These are phyloP conservation scores for Chelon auratus DNA, from an alignment of 2,797 vertebrate species.

Conservation along the genomic window DNA sequence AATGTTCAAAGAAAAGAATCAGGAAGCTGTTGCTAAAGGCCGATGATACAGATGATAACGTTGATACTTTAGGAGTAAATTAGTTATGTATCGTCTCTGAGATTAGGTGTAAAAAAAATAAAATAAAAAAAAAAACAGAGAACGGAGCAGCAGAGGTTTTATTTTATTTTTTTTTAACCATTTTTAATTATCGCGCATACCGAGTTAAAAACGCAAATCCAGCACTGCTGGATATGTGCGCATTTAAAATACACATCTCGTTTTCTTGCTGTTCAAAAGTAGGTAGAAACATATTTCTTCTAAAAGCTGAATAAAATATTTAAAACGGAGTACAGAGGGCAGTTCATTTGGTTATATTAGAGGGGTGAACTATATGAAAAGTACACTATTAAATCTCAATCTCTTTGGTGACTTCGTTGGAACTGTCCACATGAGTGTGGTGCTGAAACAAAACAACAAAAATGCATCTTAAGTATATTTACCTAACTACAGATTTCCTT, in stretches of 20 bases:
- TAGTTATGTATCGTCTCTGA: background rate
- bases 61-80: background rate
- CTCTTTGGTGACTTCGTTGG: background rate
- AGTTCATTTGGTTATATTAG: background rate
- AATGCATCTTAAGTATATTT: no score
- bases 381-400: background rate
- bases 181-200: background rate
- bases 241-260: background rate
- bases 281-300: background rate
- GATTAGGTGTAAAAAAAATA: no score
- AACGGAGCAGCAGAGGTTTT: background rate
- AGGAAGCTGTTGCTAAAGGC: background rate
- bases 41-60: background rate
- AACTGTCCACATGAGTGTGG: conserved; percentile 67
- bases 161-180: no score
- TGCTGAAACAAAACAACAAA: conserved; percentile 60
- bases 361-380: no score
- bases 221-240: background rate
- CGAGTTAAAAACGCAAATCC: background rate
- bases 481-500: background rate
- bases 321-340: background rate
- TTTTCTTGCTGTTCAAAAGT: background rate
- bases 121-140: background rate
- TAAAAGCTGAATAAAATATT: background rate
- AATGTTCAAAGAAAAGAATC: background rate